These are phyloP conservation scores for Stegodyphus mimosarum DNA, from an alignment of 1,140 invertebrate genomes.

Conservation along the genomic window DNA sequence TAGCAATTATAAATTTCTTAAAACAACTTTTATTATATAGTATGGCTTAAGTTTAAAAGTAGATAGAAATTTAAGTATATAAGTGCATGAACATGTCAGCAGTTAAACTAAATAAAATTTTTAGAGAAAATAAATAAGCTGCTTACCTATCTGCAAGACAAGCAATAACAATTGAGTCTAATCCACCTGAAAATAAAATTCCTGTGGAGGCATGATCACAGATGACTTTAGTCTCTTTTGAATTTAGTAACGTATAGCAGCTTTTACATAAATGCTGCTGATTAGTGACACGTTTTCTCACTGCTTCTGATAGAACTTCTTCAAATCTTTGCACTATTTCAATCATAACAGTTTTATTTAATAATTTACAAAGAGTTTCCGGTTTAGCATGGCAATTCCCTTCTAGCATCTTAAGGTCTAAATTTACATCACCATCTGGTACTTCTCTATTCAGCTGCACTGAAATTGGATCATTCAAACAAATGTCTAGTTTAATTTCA, in stretches of 20 bases:
- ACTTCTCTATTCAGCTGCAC: not conserved
- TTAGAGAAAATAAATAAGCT: not conserved
- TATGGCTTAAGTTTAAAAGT: not conserved
- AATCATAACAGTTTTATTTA: not conserved
- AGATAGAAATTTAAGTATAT: not conserved
- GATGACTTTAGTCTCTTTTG: conserved; percentile 1
- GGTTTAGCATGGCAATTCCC: not conserved
- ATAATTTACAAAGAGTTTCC: not conserved
- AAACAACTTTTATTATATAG: not conserved
- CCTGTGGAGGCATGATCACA: conserved; percentile 81
- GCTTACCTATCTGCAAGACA: conserved; percentile 77
- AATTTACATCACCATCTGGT: not conserved
- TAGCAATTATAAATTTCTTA: too few species aligned
- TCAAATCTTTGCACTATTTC: conserved; percentile 70
- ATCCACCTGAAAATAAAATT: conserved; percentile 93
- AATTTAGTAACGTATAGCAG: conserved; percentile 67
- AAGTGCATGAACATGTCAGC: not conserved
- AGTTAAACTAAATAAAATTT: not conserved
- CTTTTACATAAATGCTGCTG: conserved; percentile 77
- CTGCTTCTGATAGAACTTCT: conserved; percentile 74
- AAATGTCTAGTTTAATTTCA: not conserved
- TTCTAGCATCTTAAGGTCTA: not conserved
- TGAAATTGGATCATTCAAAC: not conserved
- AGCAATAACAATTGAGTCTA: conserved; percentile 92
- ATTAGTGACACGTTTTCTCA: conserved; percentile 74